Evolutionary conservation across 1,140 invertebrate genomes (phyloP), one percentile per base, ranked within the genome.

Genomic region (Caerostris darwini): DNA sequence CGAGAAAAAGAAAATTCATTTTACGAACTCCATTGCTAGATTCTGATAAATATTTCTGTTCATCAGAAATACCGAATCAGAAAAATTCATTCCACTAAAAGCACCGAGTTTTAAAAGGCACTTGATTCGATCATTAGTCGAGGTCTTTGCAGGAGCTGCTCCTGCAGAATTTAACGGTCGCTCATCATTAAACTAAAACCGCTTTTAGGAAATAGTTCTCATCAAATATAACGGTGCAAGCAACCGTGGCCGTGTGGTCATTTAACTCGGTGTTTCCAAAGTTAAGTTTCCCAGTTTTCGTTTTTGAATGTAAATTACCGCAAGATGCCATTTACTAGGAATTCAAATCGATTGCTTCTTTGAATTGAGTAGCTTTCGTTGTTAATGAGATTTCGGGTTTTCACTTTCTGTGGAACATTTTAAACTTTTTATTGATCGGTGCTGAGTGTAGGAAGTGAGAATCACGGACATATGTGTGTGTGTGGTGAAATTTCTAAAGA

Each of bases 181-280:
- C 53, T 50, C 71, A 50, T 77, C 71, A 77, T 77, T 77, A 77
- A 77, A 77, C 71, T 77, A 77, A 77, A 77, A 77, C 71, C 71
- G 19, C 71, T 50, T 34, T 77, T 10, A 34, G 71, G n/a, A 77
- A 77, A 77, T 77, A 77, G 71, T 77, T 77, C 71, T 77, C 71
- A 77, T 77, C 71, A 77, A 77, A 77, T 77, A 50, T 77, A 77
- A 77, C 71, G 71, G 71, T 77, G 71, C 71, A 77, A 77, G 53
- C 71, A 50, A 50, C 71, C 53, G 34, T 77, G 71, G 50, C 71
- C 71, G 71, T 53, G 71, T 77, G 71, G 71, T 77, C 71, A 77
- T 77, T 77, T 77, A 77, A 77, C 71, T 77, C 71, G 4, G n/a
- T 14, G 61, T n/a, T 6, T 6, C 71, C 8, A 5, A 34, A 34